These are phyloP conservation scores for Menidia menidia DNA, from an alignment of 2,797 vertebrate species.

Conservation along the genomic window DNA sequence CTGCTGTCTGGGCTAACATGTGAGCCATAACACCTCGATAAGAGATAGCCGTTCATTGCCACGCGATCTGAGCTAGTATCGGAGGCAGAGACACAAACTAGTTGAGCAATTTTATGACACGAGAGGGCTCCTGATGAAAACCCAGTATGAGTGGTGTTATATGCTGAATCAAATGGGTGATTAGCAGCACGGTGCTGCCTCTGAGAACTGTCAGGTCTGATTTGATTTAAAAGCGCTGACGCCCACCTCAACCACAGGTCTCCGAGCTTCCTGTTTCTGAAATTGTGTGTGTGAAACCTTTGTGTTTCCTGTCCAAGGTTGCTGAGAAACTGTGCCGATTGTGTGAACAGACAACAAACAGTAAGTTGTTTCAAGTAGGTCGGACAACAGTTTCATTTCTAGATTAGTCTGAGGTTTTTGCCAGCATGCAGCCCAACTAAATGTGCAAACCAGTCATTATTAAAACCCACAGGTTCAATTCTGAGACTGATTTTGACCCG, in stretches of 20 bases:
- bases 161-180: not conserved
- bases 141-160: not conserved
- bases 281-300: slow-evolving; percentile 17
- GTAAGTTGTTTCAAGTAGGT: slow-evolving; percentile 57
- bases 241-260: slow-evolving; percentile 20
- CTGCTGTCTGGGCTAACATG: not conserved
- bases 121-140: not conserved
- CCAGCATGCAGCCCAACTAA: not conserved
- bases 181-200: not conserved
- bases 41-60: not conserved
- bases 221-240: not conserved
- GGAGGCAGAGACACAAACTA: not conserved
- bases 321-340: slow-evolving; percentile 30
- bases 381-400: slow-evolving; percentile 14
- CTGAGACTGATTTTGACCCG: no score
- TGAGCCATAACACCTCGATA: not conserved
- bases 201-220: slow-evolving; percentile 2
- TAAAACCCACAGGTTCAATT: no score
- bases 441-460: no score
- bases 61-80: not conserved
- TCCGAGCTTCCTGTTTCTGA: slow-evolving; percentile 37
- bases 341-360: slow-evolving; percentile 14
- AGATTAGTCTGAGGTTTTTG: not conserved
- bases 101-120: not conserved
- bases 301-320: slow-evolving; percentile 58